Conservation (phyloP, 2,888 invertebrate genomes). For the Ferdinandea cuprea region DNA sequence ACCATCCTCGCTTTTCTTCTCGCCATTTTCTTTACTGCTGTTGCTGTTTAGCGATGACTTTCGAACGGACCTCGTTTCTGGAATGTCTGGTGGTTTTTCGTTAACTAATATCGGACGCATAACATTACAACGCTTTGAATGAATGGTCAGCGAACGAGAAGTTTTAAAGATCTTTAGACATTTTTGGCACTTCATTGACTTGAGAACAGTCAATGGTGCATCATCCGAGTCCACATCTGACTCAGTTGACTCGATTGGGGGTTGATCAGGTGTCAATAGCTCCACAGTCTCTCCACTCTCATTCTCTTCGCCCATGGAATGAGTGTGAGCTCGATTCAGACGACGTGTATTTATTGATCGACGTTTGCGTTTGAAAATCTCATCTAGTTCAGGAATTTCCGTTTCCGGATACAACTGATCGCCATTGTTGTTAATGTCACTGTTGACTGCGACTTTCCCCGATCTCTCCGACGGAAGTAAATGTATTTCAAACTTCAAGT, state of each 20-base stretch:
- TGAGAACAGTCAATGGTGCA: conserved; percentile 39
- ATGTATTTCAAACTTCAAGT: conserved; percentile 56
- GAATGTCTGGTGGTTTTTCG: background rate
- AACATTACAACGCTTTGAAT: conserved; percentile 45
- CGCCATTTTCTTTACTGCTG: conserved; percentile 35
- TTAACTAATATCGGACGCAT: background rate
- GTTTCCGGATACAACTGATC: conserved; percentile 61
- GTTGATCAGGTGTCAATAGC: background rate
- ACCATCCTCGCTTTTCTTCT: background rate
- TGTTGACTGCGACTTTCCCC: too few species aligned
- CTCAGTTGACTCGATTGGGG: conserved; percentile 5
- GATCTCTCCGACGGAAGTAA: background rate
- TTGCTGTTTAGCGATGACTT: background rate
- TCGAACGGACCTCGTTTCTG: background rate
- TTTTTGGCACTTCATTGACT: conserved; percentile 59
- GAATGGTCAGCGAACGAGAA: conserved; percentile 59
- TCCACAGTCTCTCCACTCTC: background rate
- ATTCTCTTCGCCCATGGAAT: conserved; percentile 1
- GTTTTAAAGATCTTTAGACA: conserved; percentile 63
- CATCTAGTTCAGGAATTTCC: conserved; percentile 61
- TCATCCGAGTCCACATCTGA: conserved; percentile 66
- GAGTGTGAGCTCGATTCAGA: conserved; percentile 6
- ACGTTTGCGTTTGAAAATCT: conserved; percentile 67
- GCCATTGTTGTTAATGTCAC: conserved; percentile 36
- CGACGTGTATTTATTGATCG: conserved; percentile 34